phyloP scores from a whole-genome alignment of 2,888 invertebrate species.

The Eurytoma californica region DNA sequence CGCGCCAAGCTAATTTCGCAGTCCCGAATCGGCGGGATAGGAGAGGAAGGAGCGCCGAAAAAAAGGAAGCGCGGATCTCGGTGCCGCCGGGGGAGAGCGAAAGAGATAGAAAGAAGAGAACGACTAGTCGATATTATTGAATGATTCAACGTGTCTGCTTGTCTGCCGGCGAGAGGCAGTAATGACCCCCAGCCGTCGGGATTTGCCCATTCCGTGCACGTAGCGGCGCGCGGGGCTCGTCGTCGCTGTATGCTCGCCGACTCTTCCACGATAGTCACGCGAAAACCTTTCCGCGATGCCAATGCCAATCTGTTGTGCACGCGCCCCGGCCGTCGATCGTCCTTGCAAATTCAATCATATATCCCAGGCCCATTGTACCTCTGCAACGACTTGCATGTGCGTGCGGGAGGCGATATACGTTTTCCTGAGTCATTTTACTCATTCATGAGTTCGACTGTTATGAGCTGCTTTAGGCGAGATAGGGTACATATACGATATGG shows the following conservation, averaged over 20 bases:
- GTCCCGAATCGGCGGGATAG: conserved; percentile 1
- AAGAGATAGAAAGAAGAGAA: not conserved
- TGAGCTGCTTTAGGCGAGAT: too few species aligned
- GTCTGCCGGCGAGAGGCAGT: not conserved
- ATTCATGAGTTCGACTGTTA: too few species aligned
- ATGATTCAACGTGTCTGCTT: conserved; percentile 48
- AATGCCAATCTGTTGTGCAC: conserved; percentile 51
- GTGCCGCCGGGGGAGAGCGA: not conserved
- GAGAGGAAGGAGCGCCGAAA: not conserved
- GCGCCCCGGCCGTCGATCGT: conserved; percentile 30
- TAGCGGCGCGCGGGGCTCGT: conserved; percentile 1
- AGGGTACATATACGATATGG: too few species aligned
- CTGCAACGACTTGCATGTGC: not conserved
- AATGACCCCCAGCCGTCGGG: conserved; percentile 24
- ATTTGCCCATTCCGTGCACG: conserved; percentile 56
- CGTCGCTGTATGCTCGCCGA: not conserved
- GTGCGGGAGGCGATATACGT: not conserved
- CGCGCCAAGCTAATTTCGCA: conserved; percentile 31
- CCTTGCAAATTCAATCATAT: conserved; percentile 44
- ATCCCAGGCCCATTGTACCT: not conserved
- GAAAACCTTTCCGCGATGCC: conserved; percentile 55
- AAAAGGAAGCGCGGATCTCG: not conserved
- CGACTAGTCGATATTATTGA: conserved; percentile 46
- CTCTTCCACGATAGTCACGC: conserved; percentile 54
- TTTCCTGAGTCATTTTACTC: too few species aligned